phyloP scores from a whole-genome alignment of 2,797 vertebrate species.

The Pipistrellus nathusii region DNA sequence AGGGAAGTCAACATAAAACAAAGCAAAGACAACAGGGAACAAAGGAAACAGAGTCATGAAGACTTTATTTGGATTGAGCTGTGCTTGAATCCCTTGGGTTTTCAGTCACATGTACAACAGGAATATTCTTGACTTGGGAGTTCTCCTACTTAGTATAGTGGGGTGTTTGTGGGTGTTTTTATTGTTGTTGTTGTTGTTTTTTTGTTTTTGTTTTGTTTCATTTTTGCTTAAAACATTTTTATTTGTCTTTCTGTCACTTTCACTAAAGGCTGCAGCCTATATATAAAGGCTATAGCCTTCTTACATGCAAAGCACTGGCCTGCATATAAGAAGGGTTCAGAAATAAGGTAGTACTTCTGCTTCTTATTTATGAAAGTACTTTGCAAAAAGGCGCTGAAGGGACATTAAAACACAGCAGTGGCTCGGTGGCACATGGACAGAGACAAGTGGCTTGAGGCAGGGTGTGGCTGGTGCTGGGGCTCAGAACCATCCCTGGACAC shows the following conservation, averaged over 20 bases:
- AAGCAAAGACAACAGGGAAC: background rate
- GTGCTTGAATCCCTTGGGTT: background rate
- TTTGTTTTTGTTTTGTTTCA: background rate
- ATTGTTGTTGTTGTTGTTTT: too few relatives aligned
- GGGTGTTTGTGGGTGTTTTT: background rate
- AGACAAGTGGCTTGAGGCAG: background rate
- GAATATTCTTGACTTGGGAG: too few relatives aligned
- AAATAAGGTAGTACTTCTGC: background rate
- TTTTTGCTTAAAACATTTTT: background rate
- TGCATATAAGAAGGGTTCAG: background rate
- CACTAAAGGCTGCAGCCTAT: background rate
- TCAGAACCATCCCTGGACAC: background rate
- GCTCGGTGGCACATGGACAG: background rate
- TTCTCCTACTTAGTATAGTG: background rate
- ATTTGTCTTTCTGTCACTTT: conserved; percentile 1
- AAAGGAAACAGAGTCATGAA: background rate
- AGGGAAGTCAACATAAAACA: background rate
- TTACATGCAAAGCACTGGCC: background rate
- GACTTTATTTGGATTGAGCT: background rate
- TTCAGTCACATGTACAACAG: background rate
- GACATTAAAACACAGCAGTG: background rate
- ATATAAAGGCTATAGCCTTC: background rate
- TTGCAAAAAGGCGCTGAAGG: background rate
- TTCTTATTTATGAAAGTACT: background rate
- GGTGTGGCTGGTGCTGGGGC: background rate